Base-by-base conservation (phyloP, 2,113 vertebrate genomes). In the Cinclus cinclus region DNA sequence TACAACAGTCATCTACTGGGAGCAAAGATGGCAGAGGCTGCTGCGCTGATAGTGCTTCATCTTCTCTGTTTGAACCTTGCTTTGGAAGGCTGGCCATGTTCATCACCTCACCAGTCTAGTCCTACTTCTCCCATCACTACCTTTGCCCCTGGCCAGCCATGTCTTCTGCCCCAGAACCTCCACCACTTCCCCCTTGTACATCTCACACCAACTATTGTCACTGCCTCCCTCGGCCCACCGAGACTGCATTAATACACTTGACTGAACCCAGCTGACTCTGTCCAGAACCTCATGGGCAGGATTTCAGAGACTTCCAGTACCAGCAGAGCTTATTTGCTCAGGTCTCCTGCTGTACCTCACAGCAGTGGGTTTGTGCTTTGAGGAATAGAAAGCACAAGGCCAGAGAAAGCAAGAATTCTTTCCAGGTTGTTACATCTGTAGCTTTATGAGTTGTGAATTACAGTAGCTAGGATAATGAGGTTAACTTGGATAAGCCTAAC, bases 131-230 rank as follows among this genome's bases (percentile, higher is more conserved):
- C 50, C 49, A 90, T 64, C 68, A 81, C 64, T 93, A 75, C 68
- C 92, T 88, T 56, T 70, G 79, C 94, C 50, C 35, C 68, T 83
- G 60, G 92, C 83, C 21, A 90, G 83, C 56, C 33, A 37, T 7
- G 83, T 35, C 42, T 89, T 50, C 85, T 86, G 76, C 50, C 47
- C 55, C 76, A 89, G 71, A 83, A 90, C 73, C 55, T 90, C 68
- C 21, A 90, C 80, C 91, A 87, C 73, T 95, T 97, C 92, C 89
- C 87, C 65, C 68, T 94, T 64, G 47, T 39, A 70, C 42, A 78
- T 55, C 64, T 73, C 86, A 81, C 76, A 93, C 56, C 83, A 88
- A 73, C 50, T 47, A 70, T 28, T 67, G 83, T 49, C 81, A 70
- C 71, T 92, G 86, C 27, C 76, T 67, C 52, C 75, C 85, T 76